Percentiles rank a stretch among this genome's conserved stretches.
phyloP scores from a whole-genome alignment of 1,140 invertebrate species.

The Euwallacea fornicatus region DNA sequence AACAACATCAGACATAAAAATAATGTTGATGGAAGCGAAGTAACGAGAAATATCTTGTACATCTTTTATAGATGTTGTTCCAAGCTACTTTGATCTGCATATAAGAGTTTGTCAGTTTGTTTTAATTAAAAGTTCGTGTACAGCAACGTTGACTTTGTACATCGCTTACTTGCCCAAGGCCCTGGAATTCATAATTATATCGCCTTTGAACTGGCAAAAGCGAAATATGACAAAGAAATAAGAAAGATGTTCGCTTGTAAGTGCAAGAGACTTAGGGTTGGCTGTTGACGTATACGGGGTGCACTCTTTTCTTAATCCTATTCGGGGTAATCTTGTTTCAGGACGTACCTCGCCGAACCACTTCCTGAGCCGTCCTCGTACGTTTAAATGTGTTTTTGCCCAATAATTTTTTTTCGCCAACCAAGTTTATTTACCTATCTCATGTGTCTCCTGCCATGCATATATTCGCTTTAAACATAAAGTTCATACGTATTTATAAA shows the following conservation, averaged over 20 bases:
- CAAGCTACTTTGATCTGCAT: slow-evolving; percentile 46
- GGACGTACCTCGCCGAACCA: no score
- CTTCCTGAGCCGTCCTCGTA: no score
- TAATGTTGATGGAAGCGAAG: no score
- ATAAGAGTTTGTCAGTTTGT: slow-evolving; percentile 44
- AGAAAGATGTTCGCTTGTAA: slow-evolving; percentile 25
- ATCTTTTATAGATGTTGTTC: slow-evolving; percentile 46
- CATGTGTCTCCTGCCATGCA: no score
- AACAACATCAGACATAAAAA: no score
- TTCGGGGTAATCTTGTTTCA: no score
- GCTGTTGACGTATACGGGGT: not conserved
- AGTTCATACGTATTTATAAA: no score
- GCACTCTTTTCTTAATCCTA: not conserved
- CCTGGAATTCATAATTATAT: slow-evolving; percentile 49
- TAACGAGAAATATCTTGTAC: slow-evolving; percentile 20
- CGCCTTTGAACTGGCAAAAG: slow-evolving; percentile 43
- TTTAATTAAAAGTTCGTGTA: slow-evolving; percentile 50
- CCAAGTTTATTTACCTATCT: no score
- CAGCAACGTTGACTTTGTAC: slow-evolving; percentile 45
- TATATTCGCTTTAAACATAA: no score
- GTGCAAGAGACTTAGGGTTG: not conserved
- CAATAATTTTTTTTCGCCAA: no score
- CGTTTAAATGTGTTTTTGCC: no score
- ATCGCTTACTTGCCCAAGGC: slow-evolving; percentile 41
- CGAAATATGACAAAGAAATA: slow-evolving; percentile 36